Evolutionary conservation across 2,888 invertebrate species (phyloP), one percentile per base, ranked within the genome.

Genomic region (Drosophila parthenogenetica): DNA sequence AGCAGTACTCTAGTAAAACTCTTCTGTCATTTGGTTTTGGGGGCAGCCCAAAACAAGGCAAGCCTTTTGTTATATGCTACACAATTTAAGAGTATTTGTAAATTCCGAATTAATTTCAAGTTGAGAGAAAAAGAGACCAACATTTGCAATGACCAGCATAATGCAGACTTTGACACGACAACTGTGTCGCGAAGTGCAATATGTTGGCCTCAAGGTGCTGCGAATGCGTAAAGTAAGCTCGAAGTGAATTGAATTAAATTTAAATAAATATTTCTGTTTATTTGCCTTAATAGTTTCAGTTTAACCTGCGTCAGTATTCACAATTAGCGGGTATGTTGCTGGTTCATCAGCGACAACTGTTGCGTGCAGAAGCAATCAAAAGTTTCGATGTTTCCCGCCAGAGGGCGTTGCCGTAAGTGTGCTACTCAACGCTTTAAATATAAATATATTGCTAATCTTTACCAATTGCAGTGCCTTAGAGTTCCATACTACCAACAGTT

Each of bases 101-200:
- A 46, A 46, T 57, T 58, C 11, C 40, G 22, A 40, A 49, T 49
- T 19, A 10, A 57, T 60, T 37, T n/a, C 50, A 53, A 53, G 59
- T 29, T 39, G 29, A 37, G 14, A 32, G 29, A 11, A 40, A 7
- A 1, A 22, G 10, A 16, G 5, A 48, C 37, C 58, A 54, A 17
- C 43, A 93, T 13, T 32, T 32, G 60, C 7, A 7, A 60, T 92
- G 93, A 92, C 93, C 86, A 92, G 92, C 64, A 90, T 93, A 90
- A 90, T 93, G 74, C 92, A 91, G 48, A 85, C 93, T 75, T 91
- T 93, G 63, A 90, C 92, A 75, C 92, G 93, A 75, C 92, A 90
- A 82, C 73, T 93, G 77, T 92, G 92, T 68, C 91, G 91, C 69
- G 78, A 86, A 91, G 79, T 90, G 48, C 77, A 90, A 45, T 87